A percentile compares a stretch with the other conserved stretches of the same genome.
Evolutionary conservation across 2,888 invertebrate genomes (phyloP).

Genomic region (Mylabris sibirica): DNA sequence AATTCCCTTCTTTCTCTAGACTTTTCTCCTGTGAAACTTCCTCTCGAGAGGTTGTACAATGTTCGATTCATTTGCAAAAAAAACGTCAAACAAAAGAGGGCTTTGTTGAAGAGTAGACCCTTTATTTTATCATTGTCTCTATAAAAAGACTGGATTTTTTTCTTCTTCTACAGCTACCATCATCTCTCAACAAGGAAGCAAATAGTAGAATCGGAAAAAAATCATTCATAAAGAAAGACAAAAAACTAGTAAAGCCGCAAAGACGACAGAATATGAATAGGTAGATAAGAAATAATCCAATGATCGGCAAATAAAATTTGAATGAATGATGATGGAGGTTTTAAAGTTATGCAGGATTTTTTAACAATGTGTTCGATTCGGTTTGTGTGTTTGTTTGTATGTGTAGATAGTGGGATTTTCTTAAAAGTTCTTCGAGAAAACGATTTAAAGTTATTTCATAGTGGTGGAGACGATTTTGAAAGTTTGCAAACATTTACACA

Average conservation of each 20-base stretch:
- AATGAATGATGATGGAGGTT: not conserved
- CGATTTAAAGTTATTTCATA: no score
- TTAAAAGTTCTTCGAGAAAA: no score
- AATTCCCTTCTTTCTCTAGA: no score
- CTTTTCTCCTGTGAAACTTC: not conserved
- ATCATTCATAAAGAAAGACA: not conserved
- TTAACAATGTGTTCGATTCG: no score
- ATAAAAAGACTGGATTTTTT: not conserved
- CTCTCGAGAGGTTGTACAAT: not conserved
- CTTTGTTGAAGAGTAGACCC: not conserved
- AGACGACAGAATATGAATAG: no score
- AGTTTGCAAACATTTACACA: no score
- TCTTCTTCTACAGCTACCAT: not conserved
- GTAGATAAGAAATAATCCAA: not conserved
- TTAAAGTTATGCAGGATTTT: no score
- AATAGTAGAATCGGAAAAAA: not conserved
- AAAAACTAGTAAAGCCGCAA: not conserved
- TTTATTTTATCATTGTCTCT: not conserved
- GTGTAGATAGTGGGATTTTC: no score
- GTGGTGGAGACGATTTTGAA: no score
- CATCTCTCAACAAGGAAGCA: not conserved
- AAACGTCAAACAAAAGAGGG: not conserved
- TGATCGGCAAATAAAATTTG: not conserved
- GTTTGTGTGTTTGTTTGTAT: no score
- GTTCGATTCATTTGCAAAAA: not conserved